Base-by-base conservation (phyloP, 1,140 invertebrate species). In the Hermatobates lingyangjiaoensis region DNA sequence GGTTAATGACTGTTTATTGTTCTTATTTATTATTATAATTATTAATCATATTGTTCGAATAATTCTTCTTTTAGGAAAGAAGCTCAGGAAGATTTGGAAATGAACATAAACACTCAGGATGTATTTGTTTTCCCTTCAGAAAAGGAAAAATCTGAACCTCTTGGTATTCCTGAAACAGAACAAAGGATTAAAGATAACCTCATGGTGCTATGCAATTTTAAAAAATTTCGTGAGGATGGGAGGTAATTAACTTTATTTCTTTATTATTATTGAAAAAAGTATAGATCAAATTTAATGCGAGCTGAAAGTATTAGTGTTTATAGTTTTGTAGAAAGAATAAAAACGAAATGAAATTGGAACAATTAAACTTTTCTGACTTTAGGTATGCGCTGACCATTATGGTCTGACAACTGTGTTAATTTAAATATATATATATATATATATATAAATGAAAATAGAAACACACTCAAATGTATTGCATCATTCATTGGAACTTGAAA, bases 131-230 rank as follows among this genome's bases (percentile, higher is more conserved):
- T 89, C 62, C 86, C 85, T 1, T 71, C 72, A 27, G 74, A 78
- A 54, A 76, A 81, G 57, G 79, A 87, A 59, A 64, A 83, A 25
- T 71, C 80, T 51, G 79, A 84, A 61, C 67, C 76, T 5, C 71
- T 79, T 21, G 84, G 82, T 62, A 67, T 95, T 14, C 78, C 85
- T 61, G 80, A 91, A 58, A 72, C 96, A 5, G 83, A 91, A 63
- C 83, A 90, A 61, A 74, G 92, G 61, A 95, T 97, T 45, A 81
- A 86, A 57, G 93, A 97, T 64, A 73, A 93, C 40, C 71, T 88
- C 14, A 71, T 80, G 58, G 87, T 97, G 15, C 69, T 98, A 28
- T 76, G 80, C 14, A 89, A 98, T 68, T 98, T 98, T 61, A 87
- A 77, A 55, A 79, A 74, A 48, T 69, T 85, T 48, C 75, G 84